These are phyloP conservation scores for Callinectes sapidus DNA, from an alignment of 2,888 invertebrate species.

Conservation along the genomic window DNA sequence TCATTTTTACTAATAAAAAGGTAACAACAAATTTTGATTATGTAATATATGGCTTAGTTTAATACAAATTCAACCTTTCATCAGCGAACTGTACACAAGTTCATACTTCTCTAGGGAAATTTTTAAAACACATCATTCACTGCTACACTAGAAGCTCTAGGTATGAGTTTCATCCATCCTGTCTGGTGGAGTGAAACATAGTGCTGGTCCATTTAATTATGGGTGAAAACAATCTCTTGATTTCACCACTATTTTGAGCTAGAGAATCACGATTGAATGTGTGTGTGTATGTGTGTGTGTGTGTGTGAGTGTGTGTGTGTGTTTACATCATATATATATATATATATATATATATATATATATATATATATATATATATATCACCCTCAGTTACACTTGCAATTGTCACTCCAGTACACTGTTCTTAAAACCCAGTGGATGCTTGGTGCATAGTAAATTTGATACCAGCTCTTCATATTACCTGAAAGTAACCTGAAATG, in stretches of 20 bases:
- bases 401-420: not conserved
- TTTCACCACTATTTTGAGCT: not conserved
- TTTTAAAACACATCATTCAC: not conserved
- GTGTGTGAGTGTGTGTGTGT: not conserved
- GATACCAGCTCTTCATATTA: conserved; percentile 24
- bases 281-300: not conserved
- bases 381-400: not conserved
- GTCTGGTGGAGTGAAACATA: conserved; percentile 8
- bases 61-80: conserved; percentile 11
- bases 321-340: not conserved
- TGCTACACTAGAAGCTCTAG: conserved; percentile 34
- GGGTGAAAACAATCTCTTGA: not conserved
- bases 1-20: not conserved
- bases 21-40: not conserved
- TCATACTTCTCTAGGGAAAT: not conserved
- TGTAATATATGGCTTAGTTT: conserved; percentile 12
- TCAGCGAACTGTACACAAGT: conserved; percentile 11
- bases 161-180: conserved; percentile 21
- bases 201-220: conserved; percentile 23
- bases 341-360: not conserved
- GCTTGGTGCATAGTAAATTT: conserved; percentile 9
- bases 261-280: not conserved
- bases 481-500: conserved; percentile 24
- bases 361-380: not conserved
- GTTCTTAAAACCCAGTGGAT: not conserved